Conservation (phyloP, 1,140 invertebrate species). For the Sarcophaga peregrina region DNA sequence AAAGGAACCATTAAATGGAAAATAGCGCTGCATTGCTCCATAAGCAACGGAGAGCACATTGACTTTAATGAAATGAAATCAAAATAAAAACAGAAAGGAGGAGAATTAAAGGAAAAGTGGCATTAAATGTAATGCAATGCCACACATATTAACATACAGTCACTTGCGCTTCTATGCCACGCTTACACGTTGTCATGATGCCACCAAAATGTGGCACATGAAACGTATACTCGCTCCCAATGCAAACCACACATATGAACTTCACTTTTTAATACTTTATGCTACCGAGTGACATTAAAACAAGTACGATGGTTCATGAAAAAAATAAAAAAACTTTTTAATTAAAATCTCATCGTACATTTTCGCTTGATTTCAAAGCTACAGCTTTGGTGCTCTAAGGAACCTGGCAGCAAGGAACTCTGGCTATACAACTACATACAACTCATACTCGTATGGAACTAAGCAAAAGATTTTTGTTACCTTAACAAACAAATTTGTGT, state of each 20-base stretch:
- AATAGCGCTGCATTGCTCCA: too few species aligned
- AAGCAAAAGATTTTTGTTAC: too few species aligned
- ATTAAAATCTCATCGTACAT: constrained; percentile 1
- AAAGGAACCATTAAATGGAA: too few species aligned
- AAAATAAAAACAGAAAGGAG: neutral
- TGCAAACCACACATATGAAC: neutral
- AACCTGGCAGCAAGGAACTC: too few species aligned
- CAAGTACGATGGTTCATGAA: neutral
- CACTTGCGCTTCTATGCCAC: neutral
- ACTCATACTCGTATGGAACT: too few species aligned
- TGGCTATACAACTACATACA: too few species aligned
- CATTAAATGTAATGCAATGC: constrained; percentile 2
- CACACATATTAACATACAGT: neutral
- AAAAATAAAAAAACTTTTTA: neutral
- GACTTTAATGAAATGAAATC: neutral
- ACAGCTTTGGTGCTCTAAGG: too few species aligned
- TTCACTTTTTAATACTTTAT: constrained; percentile 8
- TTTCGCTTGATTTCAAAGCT: neutral
- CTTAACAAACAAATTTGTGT: too few species aligned
- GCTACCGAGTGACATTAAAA: neutral
- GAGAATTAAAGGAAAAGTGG: neutral
- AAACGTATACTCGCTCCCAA: neutral
- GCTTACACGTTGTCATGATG: neutral
- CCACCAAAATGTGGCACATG: neutral
- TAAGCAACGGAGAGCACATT: neutral